Evolutionary conservation across 1,140 invertebrate genomes (phyloP).

Genomic region (Saccostrea cuccullata): DNA sequence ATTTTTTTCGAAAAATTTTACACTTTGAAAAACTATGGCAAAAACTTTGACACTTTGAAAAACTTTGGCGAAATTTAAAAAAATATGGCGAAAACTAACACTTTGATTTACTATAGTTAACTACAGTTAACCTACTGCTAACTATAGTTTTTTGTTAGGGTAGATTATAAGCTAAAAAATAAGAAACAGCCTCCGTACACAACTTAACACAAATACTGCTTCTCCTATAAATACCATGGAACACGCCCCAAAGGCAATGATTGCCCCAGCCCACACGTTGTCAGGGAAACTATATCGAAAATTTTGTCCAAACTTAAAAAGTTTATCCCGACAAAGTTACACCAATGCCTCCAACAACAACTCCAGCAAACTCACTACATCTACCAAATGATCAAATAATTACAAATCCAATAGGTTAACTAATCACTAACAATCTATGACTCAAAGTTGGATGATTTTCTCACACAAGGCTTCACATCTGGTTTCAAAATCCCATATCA

Average conservation of each 20-base stretch:
- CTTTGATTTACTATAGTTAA: too few species aligned
- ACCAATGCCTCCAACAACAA: neutral
- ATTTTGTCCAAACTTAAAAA: neutral
- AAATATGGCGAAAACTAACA: too few species aligned
- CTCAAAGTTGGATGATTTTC: neutral
- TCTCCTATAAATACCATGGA: conserved; percentile 19
- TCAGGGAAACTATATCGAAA: neutral
- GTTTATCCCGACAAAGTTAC: neutral
- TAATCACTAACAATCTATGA: conserved; percentile 12
- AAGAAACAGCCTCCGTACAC: neutral
- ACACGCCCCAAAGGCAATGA: neutral
- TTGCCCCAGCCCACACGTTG: conserved; percentile 3
- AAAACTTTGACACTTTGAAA: too few species aligned
- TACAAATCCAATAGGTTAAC: neutral
- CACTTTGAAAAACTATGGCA: too few species aligned
- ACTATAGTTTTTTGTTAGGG: too few species aligned
- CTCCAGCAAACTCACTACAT: neutral
- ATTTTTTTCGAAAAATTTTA: too few species aligned
- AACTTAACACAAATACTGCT: neutral
- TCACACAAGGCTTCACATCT: conserved; percentile 13
- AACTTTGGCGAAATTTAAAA: too few species aligned
- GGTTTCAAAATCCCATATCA: conserved; percentile 35
- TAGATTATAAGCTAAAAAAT: neutral
- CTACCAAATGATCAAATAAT: neutral
- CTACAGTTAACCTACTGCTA: too few species aligned